These are phyloP conservation scores for Dallia pectoralis DNA, from an alignment of 2,797 vertebrate species.

Conservation along the genomic window DNA sequence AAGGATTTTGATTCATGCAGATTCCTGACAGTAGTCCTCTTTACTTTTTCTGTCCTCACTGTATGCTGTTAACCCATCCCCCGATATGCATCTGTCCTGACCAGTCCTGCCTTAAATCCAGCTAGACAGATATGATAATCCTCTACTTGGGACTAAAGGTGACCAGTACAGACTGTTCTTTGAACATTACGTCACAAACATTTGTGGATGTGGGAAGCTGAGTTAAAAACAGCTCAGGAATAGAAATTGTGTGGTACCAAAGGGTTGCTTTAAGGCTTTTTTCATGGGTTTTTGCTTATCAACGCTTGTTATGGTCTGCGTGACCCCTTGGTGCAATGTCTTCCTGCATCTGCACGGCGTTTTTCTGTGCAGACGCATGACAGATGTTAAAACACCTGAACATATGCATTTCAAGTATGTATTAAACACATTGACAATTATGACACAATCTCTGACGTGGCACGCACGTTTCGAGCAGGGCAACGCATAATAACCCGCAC, in stretches of 20 bases:
- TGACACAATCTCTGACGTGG: too few species aligned
- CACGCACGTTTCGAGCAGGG: too few species aligned
- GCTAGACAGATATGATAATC: constrained; percentile 18
- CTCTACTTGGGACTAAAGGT: not conserved
- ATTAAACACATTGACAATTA: too few species aligned
- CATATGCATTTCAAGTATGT: too few species aligned
- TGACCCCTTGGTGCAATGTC: too few species aligned
- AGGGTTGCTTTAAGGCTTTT: too few species aligned
- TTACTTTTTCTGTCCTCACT: constrained; percentile 40
- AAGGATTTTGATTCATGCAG: constrained; percentile 23
- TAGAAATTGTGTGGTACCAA: not conserved
- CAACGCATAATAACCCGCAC: too few species aligned
- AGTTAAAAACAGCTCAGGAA: not conserved
- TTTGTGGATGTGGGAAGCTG: not conserved
- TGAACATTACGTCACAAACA: not conserved
- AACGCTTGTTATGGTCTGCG: not conserved
- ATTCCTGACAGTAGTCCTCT: constrained; percentile 15
- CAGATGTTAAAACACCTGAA: too few species aligned
- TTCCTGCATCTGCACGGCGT: constrained; percentile 10
- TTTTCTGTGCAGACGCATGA: too few species aligned
- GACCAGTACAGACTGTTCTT: not conserved
- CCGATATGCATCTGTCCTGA: constrained; percentile 54
- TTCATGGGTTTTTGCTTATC: too few species aligned
- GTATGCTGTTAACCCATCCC: constrained; percentile 46
- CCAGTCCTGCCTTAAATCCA: constrained; percentile 26